Evolutionary conservation across 2,113 vertebrate genomes (phyloP), one percentile per base, ranked within the genome.

Genomic region (Cyrtonyx montezumae): DNA sequence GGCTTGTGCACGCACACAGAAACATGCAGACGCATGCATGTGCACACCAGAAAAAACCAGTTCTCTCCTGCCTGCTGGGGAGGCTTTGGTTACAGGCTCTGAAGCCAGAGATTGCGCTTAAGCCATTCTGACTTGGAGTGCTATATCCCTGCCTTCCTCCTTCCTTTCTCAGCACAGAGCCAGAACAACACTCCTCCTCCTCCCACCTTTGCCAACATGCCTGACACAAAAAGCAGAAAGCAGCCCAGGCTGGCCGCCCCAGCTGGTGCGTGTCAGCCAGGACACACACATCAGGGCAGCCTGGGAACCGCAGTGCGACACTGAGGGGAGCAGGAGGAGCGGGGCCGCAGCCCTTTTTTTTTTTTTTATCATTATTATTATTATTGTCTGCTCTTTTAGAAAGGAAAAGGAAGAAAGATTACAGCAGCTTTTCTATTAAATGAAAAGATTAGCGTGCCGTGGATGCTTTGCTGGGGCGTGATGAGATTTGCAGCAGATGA

Each of bases 401-500:
- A 95, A 88, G 90, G 84, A 91, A 93, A 91, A 95, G 96, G 96
- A 96, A 97, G 94, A 95, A 95, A 91, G 97, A 96, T 95, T 79
- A 94, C 89, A 79, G 96, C 95, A 94, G 96, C 94, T 96, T 95
- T 97, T 76, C 95, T 88, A 48, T 93, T 92, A 96, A 97, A 96
- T 93, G 88, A 93, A 92, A 97, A 95, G 96, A 94, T 74, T 91
- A 95, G 91, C 82, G 59, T 84, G 91, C 96, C 74, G n/a, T 32
- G 78, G 97, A 96, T 93, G 95, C 95, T 96, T 96, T 97, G 96
- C 96, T 92, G 96, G 95, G 96, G 97, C 66, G 79, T 92, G 96
- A 97, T 97, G 98, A 97, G 97, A 95, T 98, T 97, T 97, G 96
- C 95, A 89, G 96, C 93, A 96, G 97, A 98, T 96, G 97, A 97